phyloP scores from a whole-genome alignment of 2,113 vertebrate species.

The Phaethornis superciliosus region DNA sequence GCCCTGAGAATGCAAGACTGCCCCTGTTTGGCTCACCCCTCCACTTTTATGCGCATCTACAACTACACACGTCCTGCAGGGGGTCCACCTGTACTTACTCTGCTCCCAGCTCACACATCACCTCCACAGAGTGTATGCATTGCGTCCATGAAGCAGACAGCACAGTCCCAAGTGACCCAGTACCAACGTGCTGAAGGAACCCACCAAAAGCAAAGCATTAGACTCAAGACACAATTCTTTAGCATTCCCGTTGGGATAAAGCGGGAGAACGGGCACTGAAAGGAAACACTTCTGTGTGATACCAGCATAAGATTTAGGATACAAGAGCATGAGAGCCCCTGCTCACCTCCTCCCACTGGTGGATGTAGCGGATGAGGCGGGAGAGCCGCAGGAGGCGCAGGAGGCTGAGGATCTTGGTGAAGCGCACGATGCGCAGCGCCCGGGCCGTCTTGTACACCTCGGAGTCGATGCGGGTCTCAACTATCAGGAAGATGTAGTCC shows the following conservation, averaged over 20 bases:
- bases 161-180: neutral
- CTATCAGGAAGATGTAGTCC: constrained; percentile 99
- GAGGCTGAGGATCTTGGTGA: constrained; percentile 98
- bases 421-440: constrained; percentile 94
- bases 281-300: neutral
- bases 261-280: neutral
- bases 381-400: constrained; percentile 93
- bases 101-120: neutral
- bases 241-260: neutral
- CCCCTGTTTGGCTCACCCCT: neutral
- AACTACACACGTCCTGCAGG: neutral
- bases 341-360: constrained; percentile 99
- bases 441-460: constrained; percentile 99
- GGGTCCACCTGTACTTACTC: neutral
- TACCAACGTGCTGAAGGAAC: neutral
- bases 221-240: neutral
- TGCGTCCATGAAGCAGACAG: neutral
- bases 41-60: neutral
- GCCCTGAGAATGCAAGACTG: neutral
- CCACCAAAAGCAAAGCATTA: neutral
- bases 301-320: neutral
- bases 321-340: neutral
- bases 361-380: constrained; percentile 96
- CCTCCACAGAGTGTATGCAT: neutral
- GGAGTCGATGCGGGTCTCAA: constrained; percentile 96